phyloP scores from a whole-genome alignment of 2,797 vertebrate species.

The Ceyx erithaca region DNA sequence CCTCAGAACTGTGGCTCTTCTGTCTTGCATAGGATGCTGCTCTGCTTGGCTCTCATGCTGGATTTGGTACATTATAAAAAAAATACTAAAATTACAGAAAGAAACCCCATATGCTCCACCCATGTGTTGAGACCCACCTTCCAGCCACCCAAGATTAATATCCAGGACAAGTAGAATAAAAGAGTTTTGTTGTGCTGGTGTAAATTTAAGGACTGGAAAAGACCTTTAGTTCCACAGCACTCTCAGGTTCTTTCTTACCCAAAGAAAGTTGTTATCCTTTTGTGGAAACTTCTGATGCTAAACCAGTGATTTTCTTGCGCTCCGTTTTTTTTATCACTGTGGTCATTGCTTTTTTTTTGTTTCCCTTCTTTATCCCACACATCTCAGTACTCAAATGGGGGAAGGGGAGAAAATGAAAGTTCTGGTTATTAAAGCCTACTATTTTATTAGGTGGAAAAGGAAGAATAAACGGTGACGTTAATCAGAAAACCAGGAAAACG shows the following conservation, averaged over 20 bases:
- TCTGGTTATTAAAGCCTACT: not conserved
- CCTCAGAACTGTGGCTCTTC: not conserved
- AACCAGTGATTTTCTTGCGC: not conserved
- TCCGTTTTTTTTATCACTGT: not conserved
- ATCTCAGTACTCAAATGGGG: not conserved
- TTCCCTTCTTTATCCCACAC: not conserved
- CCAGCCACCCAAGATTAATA: not conserved
- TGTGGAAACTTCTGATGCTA: not conserved
- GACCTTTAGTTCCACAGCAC: not conserved
- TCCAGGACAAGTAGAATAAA: not conserved
- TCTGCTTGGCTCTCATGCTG: not conserved
- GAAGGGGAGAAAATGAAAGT: not conserved
- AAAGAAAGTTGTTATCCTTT: not conserved
- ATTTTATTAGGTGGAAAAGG: not conserved
- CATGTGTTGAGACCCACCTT: rapidly evolving
- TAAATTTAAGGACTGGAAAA: not conserved
- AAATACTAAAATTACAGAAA: not conserved
- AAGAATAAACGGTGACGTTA: not conserved
- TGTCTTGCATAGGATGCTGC: not conserved
- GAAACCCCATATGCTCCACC: not conserved
- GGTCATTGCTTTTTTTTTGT: not conserved
- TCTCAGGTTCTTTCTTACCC: not conserved
- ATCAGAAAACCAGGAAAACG: not conserved
- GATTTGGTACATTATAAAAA: not conserved
- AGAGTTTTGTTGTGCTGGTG: not conserved